A percentile compares a stretch with the other conserved stretches of the same genome.
These are phyloP conservation scores for Mesorhabditis sp. DNA, from an alignment of 2,888 invertebrate genomes.

Conservation along the genomic window DNA sequence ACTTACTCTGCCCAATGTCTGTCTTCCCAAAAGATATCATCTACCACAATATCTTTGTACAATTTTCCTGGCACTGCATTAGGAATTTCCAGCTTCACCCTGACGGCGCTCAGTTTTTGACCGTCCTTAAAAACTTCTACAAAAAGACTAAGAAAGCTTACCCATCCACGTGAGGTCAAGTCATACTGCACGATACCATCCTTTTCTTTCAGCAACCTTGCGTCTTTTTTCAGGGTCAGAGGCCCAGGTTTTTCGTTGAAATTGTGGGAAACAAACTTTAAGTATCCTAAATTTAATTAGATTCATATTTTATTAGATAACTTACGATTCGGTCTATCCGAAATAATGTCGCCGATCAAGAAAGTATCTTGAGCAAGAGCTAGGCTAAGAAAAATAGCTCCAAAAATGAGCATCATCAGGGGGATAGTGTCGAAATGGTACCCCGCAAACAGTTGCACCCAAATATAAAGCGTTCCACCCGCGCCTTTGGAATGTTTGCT, in stretches of 20 bases:
- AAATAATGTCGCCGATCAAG: neutral
- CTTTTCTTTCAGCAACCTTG: neutral
- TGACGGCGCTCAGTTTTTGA: neutral
- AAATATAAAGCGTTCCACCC: no score
- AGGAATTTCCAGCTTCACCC: neutral
- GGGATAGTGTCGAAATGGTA: no score
- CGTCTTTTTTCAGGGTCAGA: neutral
- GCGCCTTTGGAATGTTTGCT: no score
- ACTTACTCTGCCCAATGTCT: conserved; percentile 5
- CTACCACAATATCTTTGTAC: neutral
- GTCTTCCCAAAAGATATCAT: conserved; percentile 4
- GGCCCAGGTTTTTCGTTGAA: neutral
- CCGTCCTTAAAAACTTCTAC: neutral
- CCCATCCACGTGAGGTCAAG: neutral
- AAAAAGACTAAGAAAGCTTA: neutral
- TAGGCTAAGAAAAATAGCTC: no score
- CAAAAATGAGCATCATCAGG: no score
- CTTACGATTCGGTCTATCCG: neutral
- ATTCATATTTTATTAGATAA: neutral
- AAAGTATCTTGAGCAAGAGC: neutral
- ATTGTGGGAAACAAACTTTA: neutral
- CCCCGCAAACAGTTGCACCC: no score
- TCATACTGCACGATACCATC: neutral
- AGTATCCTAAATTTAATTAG: neutral
- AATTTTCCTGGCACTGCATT: neutral